A percentile compares a stretch with the other conserved stretches of the same genome.
These are phyloP conservation scores for Pegea sp. DNA, from an alignment of 23 tunicate genomes.

Conservation along the genomic window DNA sequence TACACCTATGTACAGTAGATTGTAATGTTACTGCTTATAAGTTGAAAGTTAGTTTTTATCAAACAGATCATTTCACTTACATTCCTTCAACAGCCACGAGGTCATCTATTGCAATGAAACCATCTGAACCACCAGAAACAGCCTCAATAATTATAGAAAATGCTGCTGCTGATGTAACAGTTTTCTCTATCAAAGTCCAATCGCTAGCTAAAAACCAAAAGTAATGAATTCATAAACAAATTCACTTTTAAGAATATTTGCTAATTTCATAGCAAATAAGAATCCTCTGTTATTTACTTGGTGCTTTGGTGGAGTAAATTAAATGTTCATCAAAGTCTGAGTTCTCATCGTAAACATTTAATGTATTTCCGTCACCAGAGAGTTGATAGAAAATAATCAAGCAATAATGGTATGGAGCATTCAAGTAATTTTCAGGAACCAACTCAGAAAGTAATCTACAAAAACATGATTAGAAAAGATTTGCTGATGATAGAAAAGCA, in stretches of 20 bases:
- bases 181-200: conserved; percentile 13
- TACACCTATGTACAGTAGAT: conserved; percentile 10
- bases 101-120: conserved; percentile 74
- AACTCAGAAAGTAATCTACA: conserved; percentile 45
- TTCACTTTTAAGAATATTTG: background rate
- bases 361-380: conserved; percentile 7
- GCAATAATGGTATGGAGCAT: conserved; percentile 13
- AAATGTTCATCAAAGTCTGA: conserved; percentile 11
- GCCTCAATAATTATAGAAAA: conserved; percentile 33
- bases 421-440: conserved; percentile 27
- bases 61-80: conserved; percentile 10
- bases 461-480: background rate
- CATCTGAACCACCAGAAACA: conserved; percentile 14
- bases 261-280: background rate
- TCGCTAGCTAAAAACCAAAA: conserved; percentile 2
- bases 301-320: conserved; percentile 1
- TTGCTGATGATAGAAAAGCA: too few relatives aligned
- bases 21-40: background rate
- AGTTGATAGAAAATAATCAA: conserved; percentile 41
- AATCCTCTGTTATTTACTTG: conserved; percentile 4
- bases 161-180: conserved; percentile 10
- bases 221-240: background rate
- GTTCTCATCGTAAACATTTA: conserved; percentile 10
- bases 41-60: background rate
- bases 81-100: conserved; percentile 16